Evolutionary conservation across 2,113 vertebrate species (phyloP).

Genomic region (Piprites chloris): DNA sequence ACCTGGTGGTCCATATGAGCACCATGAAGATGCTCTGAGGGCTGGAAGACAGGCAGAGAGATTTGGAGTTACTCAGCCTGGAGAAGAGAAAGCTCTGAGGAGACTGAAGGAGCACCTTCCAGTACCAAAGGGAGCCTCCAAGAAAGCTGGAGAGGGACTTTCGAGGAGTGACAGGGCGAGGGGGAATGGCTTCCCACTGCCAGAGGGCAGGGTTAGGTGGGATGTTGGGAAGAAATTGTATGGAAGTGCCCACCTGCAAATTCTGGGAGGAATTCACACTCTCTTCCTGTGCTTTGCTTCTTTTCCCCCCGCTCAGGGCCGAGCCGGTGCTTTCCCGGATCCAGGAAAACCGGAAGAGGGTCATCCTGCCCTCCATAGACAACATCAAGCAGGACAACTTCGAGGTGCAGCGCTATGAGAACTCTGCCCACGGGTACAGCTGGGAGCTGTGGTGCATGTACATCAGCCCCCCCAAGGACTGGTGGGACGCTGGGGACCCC

Average conservation of each 20-base stretch:
- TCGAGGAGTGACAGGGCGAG: neutral
- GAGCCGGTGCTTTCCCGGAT: conserved; percentile 93
- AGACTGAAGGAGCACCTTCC: neutral
- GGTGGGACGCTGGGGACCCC: conserved; percentile 94
- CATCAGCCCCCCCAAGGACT: conserved; percentile 94
- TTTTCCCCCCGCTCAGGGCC: conserved; percentile 75
- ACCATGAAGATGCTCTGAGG: rapidly evolving
- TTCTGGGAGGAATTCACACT: neutral
- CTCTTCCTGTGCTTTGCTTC: neutral
- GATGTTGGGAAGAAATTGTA: rapidly evolving
- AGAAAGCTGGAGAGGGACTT: neutral
- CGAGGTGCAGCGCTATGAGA: conserved; percentile 94
- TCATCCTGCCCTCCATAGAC: conserved; percentile 95
- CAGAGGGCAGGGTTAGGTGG: rapidly evolving
- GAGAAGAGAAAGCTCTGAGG: neutral
- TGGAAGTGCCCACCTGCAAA: neutral
- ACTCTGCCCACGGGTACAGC: conserved; percentile 93
- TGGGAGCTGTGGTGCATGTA: conserved; percentile 99
- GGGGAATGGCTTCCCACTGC: neutral
- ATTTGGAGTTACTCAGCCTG: neutral
- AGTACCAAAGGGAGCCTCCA: neutral
- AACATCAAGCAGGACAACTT: conserved; percentile 97
- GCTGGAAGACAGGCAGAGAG: neutral
- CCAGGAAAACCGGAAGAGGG: conserved; percentile 87
- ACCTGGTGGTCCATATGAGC: neutral